These are phyloP conservation scores for Pelusios castaneus DNA, from an alignment of 2,113 vertebrate species.

Conservation along the genomic window DNA sequence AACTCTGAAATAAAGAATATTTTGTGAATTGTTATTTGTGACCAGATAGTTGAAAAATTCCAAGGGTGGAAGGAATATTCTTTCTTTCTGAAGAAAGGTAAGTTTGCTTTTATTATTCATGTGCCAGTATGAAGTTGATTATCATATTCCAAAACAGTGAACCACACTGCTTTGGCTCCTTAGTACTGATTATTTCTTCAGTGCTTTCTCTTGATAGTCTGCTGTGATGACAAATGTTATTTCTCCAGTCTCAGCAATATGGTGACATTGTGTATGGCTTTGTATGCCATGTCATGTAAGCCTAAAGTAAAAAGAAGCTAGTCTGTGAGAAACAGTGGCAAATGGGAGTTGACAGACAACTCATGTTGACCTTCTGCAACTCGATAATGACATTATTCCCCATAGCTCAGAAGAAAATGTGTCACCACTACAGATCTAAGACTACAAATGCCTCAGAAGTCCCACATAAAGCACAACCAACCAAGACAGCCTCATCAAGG, in stretches of 20 bases:
- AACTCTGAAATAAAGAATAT: neutral
- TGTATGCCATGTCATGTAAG: neutral
- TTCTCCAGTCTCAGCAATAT: neutral
- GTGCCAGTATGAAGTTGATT: neutral
- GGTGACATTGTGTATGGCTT: neutral
- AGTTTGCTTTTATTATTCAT: neutral
- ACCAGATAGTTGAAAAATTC: neutral
- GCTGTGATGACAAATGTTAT: neutral
- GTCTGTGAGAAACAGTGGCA: neutral
- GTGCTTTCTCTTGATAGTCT: neutral
- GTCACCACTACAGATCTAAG: neutral
- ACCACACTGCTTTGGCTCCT: neutral
- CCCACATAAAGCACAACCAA: neutral
- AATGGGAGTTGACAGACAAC: neutral
- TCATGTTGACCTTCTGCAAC: neutral
- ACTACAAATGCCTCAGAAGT: neutral
- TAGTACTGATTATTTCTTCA: neutral
- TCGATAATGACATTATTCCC: neutral
- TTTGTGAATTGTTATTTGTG: neutral
- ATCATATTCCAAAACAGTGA: neutral
- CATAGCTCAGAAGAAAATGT: neutral
- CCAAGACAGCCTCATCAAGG: neutral
- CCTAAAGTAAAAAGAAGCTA: neutral
- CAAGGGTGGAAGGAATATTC: neutral
- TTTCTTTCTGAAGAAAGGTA: neutral